Evolutionary conservation across 2,797 vertebrate species (phyloP), one percentile per base, ranked within the genome.

Genomic region (Selene dorsalis): DNA sequence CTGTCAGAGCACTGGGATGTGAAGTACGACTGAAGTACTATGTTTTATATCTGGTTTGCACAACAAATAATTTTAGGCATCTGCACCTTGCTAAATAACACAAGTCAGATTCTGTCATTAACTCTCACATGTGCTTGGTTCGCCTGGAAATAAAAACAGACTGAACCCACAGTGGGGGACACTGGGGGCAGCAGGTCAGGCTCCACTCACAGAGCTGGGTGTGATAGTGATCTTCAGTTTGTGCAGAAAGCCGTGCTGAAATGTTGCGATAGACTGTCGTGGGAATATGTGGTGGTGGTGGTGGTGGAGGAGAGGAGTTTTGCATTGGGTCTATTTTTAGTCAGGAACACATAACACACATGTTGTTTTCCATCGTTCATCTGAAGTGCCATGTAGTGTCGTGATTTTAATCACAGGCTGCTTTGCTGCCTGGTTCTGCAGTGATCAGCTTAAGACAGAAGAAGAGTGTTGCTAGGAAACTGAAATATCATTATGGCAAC

Each of bases 401-500:
- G 32, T 79, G 55, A 66, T 85, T 87, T 86, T 60, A 86, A 85
- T 88, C 77, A 80, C 43, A 66, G 22, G 55, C 74, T 84, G 62
- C 66, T 87, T 74, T 47, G 57, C 71, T 77, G 61, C 79, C 16
- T 52, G 43, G 60, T 72, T 69, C 68, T 68, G 35, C 78, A 32
- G 63, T 79, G 70, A 79, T 88, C 78, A 71, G 55, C 47, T 86
- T 53, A 76, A 72, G 60, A 82, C 71, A 83, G 38, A 52, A 53
- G 61, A 79, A 45, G 45, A 74, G 64, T 55, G 61, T 94, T 93
- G 92, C 93, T 91, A 92, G 90, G 92, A 79, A 92, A 91, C 93
- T 78, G 75, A 89, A 82, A 82, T 77, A 78, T 86, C 47, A 74
- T 82, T 72, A 75, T 65, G 68, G 75, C 66, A 76, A 75, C 63